A percentile compares a stretch with the other conserved stretches of the same genome.
phyloP scores from a whole-genome alignment of 2,797 vertebrate species.

The Phoxinus dragarum region DNA sequence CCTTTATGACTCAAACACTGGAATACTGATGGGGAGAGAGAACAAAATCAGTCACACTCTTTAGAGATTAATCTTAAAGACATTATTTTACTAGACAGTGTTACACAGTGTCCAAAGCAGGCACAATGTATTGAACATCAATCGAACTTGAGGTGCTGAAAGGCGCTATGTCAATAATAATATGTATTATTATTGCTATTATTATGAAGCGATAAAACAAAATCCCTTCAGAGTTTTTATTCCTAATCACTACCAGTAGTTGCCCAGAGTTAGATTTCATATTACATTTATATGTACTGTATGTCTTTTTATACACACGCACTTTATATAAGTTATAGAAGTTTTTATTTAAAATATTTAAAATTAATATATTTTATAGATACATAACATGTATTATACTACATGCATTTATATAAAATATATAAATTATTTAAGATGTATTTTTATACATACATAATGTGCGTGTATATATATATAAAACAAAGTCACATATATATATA shows the following conservation, averaged over 20 bases:
- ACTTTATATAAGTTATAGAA: too few relatives aligned
- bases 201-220: neutral
- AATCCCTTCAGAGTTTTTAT: neutral
- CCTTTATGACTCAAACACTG: constrained; percentile 89
- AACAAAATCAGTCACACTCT: constrained; percentile 8
- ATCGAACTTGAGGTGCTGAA: neutral
- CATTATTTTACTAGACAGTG: neutral
- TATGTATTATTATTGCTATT: neutral
- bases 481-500: too few relatives aligned
- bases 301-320: neutral
- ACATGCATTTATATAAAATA: too few relatives aligned
- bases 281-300: neutral
- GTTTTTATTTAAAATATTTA: too few relatives aligned
- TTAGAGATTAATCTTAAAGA: neutral
- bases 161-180: neutral
- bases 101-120: neutral
- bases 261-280: neutral
- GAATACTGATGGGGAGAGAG: constrained; percentile 75
- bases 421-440: too few relatives aligned
- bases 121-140: neutral
- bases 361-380: neutral
- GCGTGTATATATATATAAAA: too few relatives aligned
- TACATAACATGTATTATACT: neutral
- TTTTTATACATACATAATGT: too few relatives aligned
- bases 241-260: neutral